These are phyloP conservation scores for Athripsodes cinereus DNA, from an alignment of 2,888 invertebrate species.

Conservation along the genomic window DNA sequence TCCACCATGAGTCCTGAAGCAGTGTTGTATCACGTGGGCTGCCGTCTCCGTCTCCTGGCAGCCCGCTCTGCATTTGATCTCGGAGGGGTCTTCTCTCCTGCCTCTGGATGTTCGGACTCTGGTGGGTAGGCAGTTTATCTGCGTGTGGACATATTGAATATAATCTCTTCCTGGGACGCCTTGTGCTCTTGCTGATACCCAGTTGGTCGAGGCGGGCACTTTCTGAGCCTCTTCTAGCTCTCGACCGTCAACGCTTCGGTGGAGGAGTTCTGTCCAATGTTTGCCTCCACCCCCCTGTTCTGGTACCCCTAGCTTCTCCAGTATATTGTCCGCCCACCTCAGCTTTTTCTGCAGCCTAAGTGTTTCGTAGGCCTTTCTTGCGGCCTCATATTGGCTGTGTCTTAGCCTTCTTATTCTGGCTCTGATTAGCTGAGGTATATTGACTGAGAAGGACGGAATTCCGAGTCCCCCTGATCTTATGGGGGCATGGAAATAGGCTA, in stretches of 20 bases:
- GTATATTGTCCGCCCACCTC: background rate
- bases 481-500: constrained; percentile 6
- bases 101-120: background rate
- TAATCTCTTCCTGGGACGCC: constrained; percentile 32
- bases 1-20: constrained; percentile 34
- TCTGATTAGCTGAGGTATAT: background rate
- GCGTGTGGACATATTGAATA: constrained; percentile 21
- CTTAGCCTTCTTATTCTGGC: background rate
- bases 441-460: background rate
- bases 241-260: background rate
- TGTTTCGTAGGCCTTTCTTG: background rate
- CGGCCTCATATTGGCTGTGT: background rate
- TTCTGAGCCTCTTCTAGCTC: background rate
- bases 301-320: background rate
- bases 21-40: constrained; percentile 32
- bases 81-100: background rate
- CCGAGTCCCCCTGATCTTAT: constrained; percentile 4
- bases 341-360: background rate
- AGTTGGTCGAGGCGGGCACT: background rate
- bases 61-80: constrained; percentile 28
- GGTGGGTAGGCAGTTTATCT: background rate
- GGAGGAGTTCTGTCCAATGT: background rate
- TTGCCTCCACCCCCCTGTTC: background rate
- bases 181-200: constrained; percentile 20
- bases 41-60: constrained; percentile 30